These are phyloP conservation scores for Scaptomyza parva DNA, from an alignment of 2,888 invertebrate species.

Conservation along the genomic window DNA sequence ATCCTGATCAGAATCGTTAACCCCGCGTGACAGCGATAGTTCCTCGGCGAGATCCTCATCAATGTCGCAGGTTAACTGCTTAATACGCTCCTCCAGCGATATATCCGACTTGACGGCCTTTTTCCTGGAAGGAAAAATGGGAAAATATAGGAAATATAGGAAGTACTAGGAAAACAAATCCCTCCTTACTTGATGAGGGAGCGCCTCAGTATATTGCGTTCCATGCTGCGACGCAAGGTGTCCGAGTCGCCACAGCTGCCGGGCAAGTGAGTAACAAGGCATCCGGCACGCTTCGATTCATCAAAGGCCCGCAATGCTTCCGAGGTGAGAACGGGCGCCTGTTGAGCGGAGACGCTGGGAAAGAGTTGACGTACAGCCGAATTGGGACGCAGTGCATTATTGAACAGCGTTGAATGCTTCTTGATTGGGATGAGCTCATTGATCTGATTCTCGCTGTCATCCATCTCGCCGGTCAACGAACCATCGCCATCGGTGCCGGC, in stretches of 20 bases:
- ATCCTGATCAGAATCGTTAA: slow-evolving; percentile 58
- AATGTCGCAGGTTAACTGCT: slow-evolving; percentile 93
- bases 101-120: slow-evolving; percentile 87
- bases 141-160: not conserved
- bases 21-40: slow-evolving; percentile 49
- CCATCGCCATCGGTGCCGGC: slow-evolving; percentile 78
- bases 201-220: slow-evolving; percentile 92
- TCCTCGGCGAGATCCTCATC: slow-evolving; percentile 87
- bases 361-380: slow-evolving; percentile 94
- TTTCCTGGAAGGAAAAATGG: slow-evolving; percentile 71
- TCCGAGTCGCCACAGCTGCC: slow-evolving; percentile 86
- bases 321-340: slow-evolving; percentile 88
- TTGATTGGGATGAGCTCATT: slow-evolving; percentile 84
- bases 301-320: slow-evolving; percentile 91
- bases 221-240: slow-evolving; percentile 91
- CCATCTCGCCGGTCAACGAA: slow-evolving; percentile 67
- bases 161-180: not conserved
- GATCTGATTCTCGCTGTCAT: slow-evolving; percentile 83
- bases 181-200: slow-evolving; percentile 90
- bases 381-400: slow-evolving; percentile 86
- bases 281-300: slow-evolving; percentile 87
- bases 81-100: slow-evolving; percentile 93
- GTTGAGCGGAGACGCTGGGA: slow-evolving; percentile 89
- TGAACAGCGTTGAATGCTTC: slow-evolving; percentile 84
- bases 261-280: slow-evolving; percentile 83